Evolutionary conservation across 2,113 vertebrate genomes (phyloP).

Genomic region (Hemiprocne comata): DNA sequence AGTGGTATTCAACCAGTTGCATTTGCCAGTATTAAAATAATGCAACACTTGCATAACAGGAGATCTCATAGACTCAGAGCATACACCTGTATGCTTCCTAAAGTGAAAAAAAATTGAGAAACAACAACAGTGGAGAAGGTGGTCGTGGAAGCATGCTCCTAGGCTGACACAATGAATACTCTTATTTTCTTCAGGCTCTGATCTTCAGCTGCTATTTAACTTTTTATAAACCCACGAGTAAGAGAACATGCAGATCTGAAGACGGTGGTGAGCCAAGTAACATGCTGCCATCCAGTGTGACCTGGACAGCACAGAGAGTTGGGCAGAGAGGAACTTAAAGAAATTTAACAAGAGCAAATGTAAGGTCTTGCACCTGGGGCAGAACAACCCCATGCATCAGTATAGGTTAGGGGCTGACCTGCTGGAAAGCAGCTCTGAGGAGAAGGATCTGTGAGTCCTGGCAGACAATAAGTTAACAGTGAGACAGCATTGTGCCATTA

Average conservation of each 20-base stretch:
- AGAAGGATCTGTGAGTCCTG: too few species aligned
- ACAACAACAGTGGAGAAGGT: background rate
- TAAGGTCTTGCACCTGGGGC: too few species aligned
- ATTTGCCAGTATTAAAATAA: background rate
- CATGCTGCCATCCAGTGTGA: too few species aligned
- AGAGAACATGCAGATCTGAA: constrained; percentile 49
- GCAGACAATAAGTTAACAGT: too few species aligned
- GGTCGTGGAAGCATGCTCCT: background rate
- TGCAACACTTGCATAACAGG: background rate
- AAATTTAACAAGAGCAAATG: too few species aligned
- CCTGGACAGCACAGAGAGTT: too few species aligned
- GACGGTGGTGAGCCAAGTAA: constrained; percentile 68
- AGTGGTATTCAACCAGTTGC: background rate
- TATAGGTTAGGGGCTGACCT: too few species aligned
- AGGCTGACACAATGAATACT: background rate
- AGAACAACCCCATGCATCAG: too few species aligned
- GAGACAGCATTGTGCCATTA: too few species aligned
- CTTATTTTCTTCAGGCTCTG: constrained; percentile 50
- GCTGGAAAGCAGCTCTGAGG: too few species aligned
- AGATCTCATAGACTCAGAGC: background rate
- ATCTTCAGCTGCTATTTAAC: constrained; percentile 50
- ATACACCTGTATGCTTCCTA: background rate
- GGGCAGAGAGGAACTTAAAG: too few species aligned
- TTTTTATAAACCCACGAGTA: constrained; percentile 44
- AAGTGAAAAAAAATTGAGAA: background rate